phyloP scores from a whole-genome alignment of 2,888 invertebrate genomes.

The Notodonta dromedarius region DNA sequence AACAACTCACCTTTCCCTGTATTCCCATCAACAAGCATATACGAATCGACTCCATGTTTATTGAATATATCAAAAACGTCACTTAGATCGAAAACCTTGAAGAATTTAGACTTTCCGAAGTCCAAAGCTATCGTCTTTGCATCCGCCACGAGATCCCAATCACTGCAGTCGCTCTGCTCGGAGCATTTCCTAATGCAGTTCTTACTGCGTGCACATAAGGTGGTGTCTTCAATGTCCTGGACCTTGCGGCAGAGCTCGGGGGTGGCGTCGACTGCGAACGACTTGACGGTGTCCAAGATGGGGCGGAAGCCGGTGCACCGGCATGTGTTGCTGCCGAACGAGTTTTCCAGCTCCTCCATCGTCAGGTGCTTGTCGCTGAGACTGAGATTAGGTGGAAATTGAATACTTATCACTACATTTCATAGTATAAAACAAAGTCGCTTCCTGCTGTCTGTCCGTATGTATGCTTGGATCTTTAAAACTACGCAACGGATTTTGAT shows the following conservation, averaged over 20 bases:
- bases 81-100: conserved; percentile 72
- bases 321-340: conserved; percentile 91
- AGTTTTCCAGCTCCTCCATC: conserved; percentile 88
- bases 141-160: conserved; percentile 59
- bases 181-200: conserved; percentile 62
- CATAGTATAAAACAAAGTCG: no score
- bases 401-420: no score
- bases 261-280: conserved; percentile 86
- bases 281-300: conserved; percentile 90
- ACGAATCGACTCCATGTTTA: conserved; percentile 69
- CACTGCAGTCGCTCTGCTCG: conserved; percentile 47
- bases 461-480: no score
- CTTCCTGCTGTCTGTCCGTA: no score
- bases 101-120: conserved; percentile 73
- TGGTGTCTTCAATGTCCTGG: conserved; percentile 75
- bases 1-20: conserved; percentile 87
- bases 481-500: no score
- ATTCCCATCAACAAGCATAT: conserved; percentile 87
- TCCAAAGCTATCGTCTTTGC: conserved; percentile 67
- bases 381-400: conserved; percentile 46
- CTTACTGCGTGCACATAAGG: conserved; percentile 46
- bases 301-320: conserved; percentile 92
- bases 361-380: conserved; percentile 81
- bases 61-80: conserved; percentile 77
- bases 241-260: conserved; percentile 76